Conservation (phyloP, 2,888 invertebrate genomes). For the Nemotelus nigrinus region DNA sequence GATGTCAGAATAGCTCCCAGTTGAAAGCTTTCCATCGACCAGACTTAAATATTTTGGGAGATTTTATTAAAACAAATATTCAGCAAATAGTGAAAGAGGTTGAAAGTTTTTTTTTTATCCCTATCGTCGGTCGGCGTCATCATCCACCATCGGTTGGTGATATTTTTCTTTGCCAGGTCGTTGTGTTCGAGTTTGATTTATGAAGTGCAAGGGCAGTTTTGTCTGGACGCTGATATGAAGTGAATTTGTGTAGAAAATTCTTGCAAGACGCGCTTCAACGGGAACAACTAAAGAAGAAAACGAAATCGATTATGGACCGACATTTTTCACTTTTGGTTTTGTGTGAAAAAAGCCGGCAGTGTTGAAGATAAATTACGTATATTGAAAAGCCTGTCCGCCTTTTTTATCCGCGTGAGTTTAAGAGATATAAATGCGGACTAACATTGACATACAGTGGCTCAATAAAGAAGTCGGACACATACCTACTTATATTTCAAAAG, state of each 20-base stretch:
- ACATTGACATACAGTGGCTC: too few relatives aligned
- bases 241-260: constrained; percentile 38
- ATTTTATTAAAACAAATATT: constrained; percentile 40
- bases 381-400: neutral
- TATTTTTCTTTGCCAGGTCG: neutral
- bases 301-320: constrained; percentile 19
- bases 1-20: neutral
- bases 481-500: too few relatives aligned
- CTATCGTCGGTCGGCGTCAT: neutral
- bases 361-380: neutral
- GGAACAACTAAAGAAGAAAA: neutral
- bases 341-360: neutral
- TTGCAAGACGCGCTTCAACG: neutral
- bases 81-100: constrained; percentile 27
- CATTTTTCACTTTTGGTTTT: constrained; percentile 14
- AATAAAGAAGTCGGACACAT: too few relatives aligned
- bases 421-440: too few relatives aligned
- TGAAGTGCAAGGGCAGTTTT: constrained; percentile 38
- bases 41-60: neutral
- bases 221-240: constrained; percentile 34
- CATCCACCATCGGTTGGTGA: neutral
- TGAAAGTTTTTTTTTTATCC: neutral
- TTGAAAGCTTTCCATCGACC: neutral
- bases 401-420: too few relatives aligned
- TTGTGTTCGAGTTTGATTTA: constrained; percentile 26